These are phyloP conservation scores for Ochotona curzoniae DNA, from an alignment of 2,113 vertebrate genomes.

Conservation along the genomic window DNA sequence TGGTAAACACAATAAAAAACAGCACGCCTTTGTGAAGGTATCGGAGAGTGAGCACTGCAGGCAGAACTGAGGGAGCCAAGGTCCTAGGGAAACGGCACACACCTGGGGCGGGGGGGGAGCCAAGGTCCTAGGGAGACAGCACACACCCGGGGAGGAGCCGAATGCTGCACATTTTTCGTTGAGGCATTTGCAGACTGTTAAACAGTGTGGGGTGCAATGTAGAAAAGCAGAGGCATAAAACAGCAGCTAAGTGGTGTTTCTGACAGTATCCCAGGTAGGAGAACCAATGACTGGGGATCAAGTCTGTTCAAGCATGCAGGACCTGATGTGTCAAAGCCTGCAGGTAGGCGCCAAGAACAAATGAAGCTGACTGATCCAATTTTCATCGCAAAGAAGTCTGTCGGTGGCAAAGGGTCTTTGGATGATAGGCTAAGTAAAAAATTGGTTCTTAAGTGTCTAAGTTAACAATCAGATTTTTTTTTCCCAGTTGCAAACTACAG, in stretches of 20 bases:
- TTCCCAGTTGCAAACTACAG: neutral
- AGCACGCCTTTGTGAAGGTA: neutral
- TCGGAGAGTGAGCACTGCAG: neutral
- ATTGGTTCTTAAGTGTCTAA: neutral
- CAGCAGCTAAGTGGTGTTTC: neutral
- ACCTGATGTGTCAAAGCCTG: neutral
- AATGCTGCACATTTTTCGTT: neutral
- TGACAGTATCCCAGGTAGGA: neutral
- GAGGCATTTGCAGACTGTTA: constrained; percentile 34
- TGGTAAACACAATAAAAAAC: constrained; percentile 35
- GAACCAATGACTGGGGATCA: neutral
- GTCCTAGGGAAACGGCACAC: neutral
- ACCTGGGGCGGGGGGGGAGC: neutral
- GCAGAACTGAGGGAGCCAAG: neutral
- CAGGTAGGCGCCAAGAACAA: neutral
- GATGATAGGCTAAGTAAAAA: neutral
- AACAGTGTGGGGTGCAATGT: neutral
- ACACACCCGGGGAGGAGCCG: neutral
- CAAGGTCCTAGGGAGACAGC: constrained; percentile 36
- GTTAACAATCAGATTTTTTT: neutral
- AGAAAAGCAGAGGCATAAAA: neutral
- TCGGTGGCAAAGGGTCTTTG: neutral
- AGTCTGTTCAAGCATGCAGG: neutral
- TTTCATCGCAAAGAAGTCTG: neutral
- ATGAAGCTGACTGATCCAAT: neutral